These are phyloP conservation scores for Cerastoderma edule DNA, from an alignment of 2,888 invertebrate genomes.

Conservation along the genomic window DNA sequence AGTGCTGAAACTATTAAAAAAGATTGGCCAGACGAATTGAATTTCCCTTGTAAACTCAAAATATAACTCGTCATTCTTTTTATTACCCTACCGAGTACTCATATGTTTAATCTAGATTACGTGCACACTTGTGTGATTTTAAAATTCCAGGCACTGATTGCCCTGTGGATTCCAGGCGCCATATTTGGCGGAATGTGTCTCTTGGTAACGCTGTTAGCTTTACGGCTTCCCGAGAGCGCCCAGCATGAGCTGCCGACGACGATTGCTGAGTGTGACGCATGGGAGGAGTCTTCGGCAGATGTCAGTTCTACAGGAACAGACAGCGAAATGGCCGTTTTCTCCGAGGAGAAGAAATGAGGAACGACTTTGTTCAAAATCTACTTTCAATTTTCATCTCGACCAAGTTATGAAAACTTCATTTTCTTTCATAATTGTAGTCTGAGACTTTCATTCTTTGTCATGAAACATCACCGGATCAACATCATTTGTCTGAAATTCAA, in stretches of 20 bases:
- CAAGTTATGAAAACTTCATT: too few relatives aligned
- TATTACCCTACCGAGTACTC: too few relatives aligned
- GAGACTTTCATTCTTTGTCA: too few relatives aligned
- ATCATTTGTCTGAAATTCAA: too few relatives aligned
- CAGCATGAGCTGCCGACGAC: constrained; percentile 59
- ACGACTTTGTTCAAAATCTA: too few relatives aligned
- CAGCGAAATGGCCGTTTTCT: constrained; percentile 23
- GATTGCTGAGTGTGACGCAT: constrained; percentile 52
- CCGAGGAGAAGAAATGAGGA: not conserved
- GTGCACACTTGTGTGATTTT: not conserved
- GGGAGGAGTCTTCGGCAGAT: constrained; percentile 43
- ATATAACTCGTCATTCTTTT: too few relatives aligned
- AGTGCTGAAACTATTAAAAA: too few relatives aligned
- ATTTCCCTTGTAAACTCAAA: too few relatives aligned
- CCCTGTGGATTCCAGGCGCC: constrained; percentile 61
- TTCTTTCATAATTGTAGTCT: too few relatives aligned
- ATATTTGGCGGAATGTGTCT: constrained; percentile 59
- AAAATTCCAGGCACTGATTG: constrained; percentile 50
- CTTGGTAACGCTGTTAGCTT: constrained; percentile 38
- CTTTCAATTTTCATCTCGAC: too few relatives aligned
- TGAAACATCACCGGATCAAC: too few relatives aligned
- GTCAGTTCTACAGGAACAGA: constrained; percentile 30
- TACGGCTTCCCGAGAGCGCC: constrained; percentile 61
- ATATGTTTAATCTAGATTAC: not conserved
- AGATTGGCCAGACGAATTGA: too few relatives aligned